Evolutionary conservation across 2,797 vertebrate genomes (phyloP).

Genomic region (Pipistrellus pipistrellus): DNA sequence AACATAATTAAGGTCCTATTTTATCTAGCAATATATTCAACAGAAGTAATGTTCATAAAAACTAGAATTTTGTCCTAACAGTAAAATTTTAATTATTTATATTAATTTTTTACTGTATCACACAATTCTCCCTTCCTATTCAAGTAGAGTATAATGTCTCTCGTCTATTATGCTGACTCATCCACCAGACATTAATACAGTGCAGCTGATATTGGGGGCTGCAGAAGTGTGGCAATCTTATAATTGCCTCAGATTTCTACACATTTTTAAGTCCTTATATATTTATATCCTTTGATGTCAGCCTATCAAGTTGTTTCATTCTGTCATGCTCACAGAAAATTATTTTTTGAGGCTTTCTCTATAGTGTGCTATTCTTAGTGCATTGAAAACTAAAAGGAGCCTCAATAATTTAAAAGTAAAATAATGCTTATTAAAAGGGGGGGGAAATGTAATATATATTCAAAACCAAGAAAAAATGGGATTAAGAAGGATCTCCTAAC

Average conservation of each 20-base stretch:
- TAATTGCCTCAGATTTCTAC: background rate
- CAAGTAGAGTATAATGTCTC: background rate
- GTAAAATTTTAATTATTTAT: conserved; percentile 17
- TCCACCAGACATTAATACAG: background rate
- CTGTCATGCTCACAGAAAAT: background rate
- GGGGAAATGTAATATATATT: background rate
- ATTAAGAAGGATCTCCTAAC: background rate
- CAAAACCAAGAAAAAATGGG: background rate
- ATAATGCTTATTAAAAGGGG: background rate
- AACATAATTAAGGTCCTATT: background rate
- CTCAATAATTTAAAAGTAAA: conserved; percentile 24
- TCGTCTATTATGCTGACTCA: background rate
- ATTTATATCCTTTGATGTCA: conserved; percentile 12
- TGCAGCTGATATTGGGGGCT: background rate
- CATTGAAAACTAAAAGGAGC: conserved; percentile 17
- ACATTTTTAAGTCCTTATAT: background rate
- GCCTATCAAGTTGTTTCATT: background rate
- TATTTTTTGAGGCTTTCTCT: conserved; percentile 17
- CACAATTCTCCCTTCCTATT: background rate
- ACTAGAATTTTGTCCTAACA: background rate
- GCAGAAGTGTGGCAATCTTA: background rate
- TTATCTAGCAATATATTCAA: conserved; percentile 26
- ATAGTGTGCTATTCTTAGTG: background rate
- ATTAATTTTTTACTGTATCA: conserved; percentile 13
- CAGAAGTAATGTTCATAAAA: conserved; percentile 53